Percentiles rank a stretch among this genome's conserved stretches.
Evolutionary conservation across 2,113 vertebrate genomes (phyloP).

Genomic region (Australoheros scitulus): DNA sequence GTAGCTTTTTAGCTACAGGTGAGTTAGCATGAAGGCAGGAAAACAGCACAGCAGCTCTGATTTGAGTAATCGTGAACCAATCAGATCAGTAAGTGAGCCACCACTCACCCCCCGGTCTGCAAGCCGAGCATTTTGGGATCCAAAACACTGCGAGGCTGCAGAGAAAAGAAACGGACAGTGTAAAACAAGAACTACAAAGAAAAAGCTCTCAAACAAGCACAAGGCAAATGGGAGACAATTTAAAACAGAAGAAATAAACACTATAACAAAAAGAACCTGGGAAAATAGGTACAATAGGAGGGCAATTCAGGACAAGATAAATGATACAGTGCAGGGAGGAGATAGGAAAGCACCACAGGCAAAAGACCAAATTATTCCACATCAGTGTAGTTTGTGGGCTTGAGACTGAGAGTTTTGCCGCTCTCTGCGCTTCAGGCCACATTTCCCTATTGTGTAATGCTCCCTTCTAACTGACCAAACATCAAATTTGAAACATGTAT

Average conservation of each 20-base stretch:
- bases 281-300: constrained; percentile 32
- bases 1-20: constrained; percentile 13
- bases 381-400: constrained; percentile 67
- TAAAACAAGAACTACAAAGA: constrained; percentile 27
- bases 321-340: constrained; percentile 32
- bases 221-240: constrained; percentile 13
- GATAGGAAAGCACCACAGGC: constrained; percentile 58
- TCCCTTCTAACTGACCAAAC: constrained; percentile 59
- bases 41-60: constrained; percentile 33
- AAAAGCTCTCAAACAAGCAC: background rate
- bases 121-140: constrained; percentile 77
- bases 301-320: constrained; percentile 48
- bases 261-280: background rate
- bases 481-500: constrained; percentile 63
- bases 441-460: constrained; percentile 66
- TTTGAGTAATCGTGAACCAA: constrained; percentile 35
- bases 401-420: constrained; percentile 56
- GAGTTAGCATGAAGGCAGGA: background rate
- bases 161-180: constrained; percentile 40
- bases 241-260: constrained; percentile 9
- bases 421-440: constrained; percentile 58
- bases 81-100: constrained; percentile 34
- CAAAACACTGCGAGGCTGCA: constrained; percentile 73
- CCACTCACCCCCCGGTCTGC: constrained; percentile 77
- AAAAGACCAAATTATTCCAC: constrained; percentile 67